phyloP scores from a whole-genome alignment of 2,888 invertebrate species.

The Nycteola revayana region DNA sequence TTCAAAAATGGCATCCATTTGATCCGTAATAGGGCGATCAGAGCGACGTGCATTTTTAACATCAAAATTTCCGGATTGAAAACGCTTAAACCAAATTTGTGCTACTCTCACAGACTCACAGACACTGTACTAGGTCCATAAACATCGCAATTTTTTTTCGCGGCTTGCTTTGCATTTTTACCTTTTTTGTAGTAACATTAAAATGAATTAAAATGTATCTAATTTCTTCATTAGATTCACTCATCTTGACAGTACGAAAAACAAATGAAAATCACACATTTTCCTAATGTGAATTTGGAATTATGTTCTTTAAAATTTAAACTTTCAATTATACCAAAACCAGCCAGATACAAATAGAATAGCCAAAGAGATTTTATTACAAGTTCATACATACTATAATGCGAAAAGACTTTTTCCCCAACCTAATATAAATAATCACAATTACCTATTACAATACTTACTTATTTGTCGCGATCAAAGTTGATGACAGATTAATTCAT shows the following conservation, averaged over 20 bases:
- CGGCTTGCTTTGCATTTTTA: slow-evolving; percentile 4
- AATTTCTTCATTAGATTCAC: not conserved
- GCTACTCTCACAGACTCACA: not conserved
- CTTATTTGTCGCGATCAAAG: too few relatives aligned
- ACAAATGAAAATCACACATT: too few relatives aligned
- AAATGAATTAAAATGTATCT: slow-evolving; percentile 1
- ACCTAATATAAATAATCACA: too few relatives aligned
- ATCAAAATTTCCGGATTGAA: slow-evolving; percentile 23
- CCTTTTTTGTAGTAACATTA: slow-evolving; percentile 1
- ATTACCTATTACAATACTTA: too few relatives aligned
- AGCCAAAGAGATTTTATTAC: not conserved
- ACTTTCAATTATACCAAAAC: slow-evolving; percentile 3
- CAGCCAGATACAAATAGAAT: slow-evolving; percentile 1
- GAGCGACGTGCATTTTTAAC: slow-evolving; percentile 21
- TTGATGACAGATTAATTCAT: too few relatives aligned
- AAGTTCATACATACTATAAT: not conserved
- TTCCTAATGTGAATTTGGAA: slow-evolving; percentile 3
- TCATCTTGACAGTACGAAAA: too few relatives aligned
- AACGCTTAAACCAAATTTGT: slow-evolving; percentile 12
- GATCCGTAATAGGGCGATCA: slow-evolving; percentile 6
- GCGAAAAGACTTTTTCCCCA: not conserved
- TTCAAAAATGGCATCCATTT: slow-evolving; percentile 17
- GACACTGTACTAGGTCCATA: slow-evolving; percentile 2
- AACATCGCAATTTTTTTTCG: slow-evolving; percentile 2
- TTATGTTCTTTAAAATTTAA: slow-evolving; percentile 5